phyloP scores from a whole-genome alignment of 2,797 vertebrate genomes.

The Triplophysa bombifrons region DNA sequence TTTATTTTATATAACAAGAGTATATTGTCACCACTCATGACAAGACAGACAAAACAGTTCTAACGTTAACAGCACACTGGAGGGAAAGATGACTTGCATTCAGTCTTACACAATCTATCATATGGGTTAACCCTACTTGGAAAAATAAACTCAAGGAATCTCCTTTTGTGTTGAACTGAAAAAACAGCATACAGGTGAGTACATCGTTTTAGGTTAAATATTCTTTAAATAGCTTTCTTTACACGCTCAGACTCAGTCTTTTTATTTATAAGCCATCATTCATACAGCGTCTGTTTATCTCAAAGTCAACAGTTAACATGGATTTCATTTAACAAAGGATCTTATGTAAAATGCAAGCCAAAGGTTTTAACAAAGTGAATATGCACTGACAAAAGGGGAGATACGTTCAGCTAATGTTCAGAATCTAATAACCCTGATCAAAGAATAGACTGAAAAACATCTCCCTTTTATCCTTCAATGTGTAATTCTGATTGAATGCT shows the following conservation, averaged over 20 bases:
- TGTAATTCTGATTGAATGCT: constrained; percentile 79
- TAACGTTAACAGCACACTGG: neutral
- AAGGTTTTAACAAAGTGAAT: neutral
- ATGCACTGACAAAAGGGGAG: neutral
- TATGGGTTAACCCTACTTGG: neutral
- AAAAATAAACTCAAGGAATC: neutral
- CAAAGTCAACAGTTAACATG: constrained; percentile 43
- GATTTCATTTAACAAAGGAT: neutral
- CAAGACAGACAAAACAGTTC: neutral
- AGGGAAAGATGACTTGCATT: neutral
- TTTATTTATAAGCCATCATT: constrained; percentile 51
- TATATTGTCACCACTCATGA: neutral
- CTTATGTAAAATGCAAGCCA: constrained; percentile 17
- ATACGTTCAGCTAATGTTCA: constrained; percentile 26
- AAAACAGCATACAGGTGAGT: too few species aligned
- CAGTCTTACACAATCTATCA: neutral
- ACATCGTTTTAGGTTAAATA: neutral
- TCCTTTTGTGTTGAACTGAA: too few species aligned
- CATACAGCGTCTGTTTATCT: constrained; percentile 48
- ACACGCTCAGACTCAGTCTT: constrained; percentile 27
- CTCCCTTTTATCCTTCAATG: constrained; percentile 75
- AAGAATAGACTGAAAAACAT: constrained; percentile 37
- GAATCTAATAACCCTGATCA: constrained; percentile 37
- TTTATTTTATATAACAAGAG: neutral
- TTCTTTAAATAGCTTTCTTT: constrained; percentile 43